A percentile compares a stretch with the other conserved stretches of the same genome.
These are phyloP conservation scores for Paguma larvata DNA, from an alignment of 2,797 vertebrate species.

Conservation along the genomic window DNA sequence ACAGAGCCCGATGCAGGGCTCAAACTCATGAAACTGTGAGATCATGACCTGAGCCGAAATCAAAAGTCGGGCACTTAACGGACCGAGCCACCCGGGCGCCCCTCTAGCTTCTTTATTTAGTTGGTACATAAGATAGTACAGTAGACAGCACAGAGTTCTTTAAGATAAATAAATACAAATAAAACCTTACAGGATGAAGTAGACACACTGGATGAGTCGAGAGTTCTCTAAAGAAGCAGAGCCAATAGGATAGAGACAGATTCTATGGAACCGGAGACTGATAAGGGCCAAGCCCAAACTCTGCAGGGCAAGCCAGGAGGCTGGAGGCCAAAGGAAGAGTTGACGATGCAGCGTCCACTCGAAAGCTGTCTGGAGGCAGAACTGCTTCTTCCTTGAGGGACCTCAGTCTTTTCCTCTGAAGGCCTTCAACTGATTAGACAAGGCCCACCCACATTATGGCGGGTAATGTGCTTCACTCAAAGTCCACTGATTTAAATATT, in stretches of 20 bases:
- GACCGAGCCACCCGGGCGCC: too few species aligned
- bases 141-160: not conserved
- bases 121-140: not conserved
- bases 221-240: not conserved
- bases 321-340: not conserved
- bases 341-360: not conserved
- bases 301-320: not conserved
- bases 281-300: not conserved
- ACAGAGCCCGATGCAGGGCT: too few species aligned
- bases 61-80: too few species aligned
- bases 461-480: not conserved
- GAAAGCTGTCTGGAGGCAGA: not conserved
- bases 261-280: not conserved
- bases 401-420: not conserved
- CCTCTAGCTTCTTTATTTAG: not conserved
- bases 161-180: not conserved
- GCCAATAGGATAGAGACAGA: not conserved
- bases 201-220: not conserved
- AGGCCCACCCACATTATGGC: not conserved
- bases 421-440: not conserved
- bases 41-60: too few species aligned
- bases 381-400: not conserved
- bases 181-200: not conserved
- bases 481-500: not conserved
- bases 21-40: too few species aligned